Conservation (phyloP, 2,797 vertebrate species). For the Arnoldichthys spilopterus region DNA sequence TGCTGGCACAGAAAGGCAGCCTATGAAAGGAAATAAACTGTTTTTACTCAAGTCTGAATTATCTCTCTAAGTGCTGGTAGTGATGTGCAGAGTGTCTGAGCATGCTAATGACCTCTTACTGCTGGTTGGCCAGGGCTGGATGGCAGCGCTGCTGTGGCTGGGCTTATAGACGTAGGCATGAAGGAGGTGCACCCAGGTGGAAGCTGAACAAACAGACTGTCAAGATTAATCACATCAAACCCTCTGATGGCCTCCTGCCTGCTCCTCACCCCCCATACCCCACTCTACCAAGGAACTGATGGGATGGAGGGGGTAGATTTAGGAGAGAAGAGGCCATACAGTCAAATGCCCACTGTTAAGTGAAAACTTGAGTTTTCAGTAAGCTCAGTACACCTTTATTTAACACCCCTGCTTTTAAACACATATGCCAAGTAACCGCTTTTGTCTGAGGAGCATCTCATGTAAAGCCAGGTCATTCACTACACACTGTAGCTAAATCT, state of each 20-base stretch:
- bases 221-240: constrained; percentile 75
- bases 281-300: constrained; percentile 20
- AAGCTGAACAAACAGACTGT: constrained; percentile 82
- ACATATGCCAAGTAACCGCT: background rate
- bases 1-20: background rate
- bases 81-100: background rate
- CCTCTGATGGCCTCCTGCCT: constrained; percentile 72
- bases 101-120: constrained; percentile 14
- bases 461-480: background rate
- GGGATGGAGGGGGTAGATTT: constrained; percentile 10
- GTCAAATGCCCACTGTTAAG: constrained; percentile 28
- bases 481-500: background rate
- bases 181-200: constrained; percentile 73
- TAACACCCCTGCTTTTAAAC: constrained; percentile 5
- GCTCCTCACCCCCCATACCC: constrained; percentile 59
- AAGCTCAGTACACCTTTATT: too few relatives aligned
- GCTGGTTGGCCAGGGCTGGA: constrained; percentile 17
- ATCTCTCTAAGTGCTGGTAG: background rate
- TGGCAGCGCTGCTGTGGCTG: constrained; percentile 58
- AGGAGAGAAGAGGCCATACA: constrained; percentile 4
- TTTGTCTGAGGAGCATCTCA: background rate
- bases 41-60: background rate
- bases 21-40: background rate
- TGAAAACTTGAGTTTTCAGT: constrained; percentile 11
- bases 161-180: constrained; percentile 55